Base-by-base conservation (phyloP, 2,888 invertebrate genomes). In the Caenorhabditis wallacei region DNA sequence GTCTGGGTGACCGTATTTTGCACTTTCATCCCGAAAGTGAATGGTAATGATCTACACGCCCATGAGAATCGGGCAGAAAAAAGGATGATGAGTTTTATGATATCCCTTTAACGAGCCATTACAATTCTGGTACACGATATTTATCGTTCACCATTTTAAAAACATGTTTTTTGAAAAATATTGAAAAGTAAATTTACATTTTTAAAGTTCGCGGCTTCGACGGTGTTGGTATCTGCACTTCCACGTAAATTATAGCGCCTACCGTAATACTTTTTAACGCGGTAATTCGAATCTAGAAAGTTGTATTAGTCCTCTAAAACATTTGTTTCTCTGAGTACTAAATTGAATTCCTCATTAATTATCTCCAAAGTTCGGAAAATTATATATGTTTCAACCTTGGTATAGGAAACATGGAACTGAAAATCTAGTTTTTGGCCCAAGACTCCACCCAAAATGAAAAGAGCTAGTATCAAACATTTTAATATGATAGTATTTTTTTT, bases 401-500 rank as follows among this genome's bases (percentile, higher is more conserved):
- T n/a, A n/a, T 30, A 30, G 8, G 3, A n/a, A 40, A 1, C 22
- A 43, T 59, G 40, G 43, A 59, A 40, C 40, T 59, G 40, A 22
- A 59, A 43, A 24, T 22, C 20, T 46, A 69, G 56, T 69, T 69
- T 46, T 69, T 59, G 48, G 59, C 24, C 71, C 71, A 26, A 22
- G n/a, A 48, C 71, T 46, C 48, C 59, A 43, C 61, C 59, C 61
- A 35, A 61, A 40, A 37, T n/a, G 51, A 51, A 61, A 61, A 48
- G 35, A 63, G 53, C 30, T 37, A 35, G 66, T 75, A 75, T 66
- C 75, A 75, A 46, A 22, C 37, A 26, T 40, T 51, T 54, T 66
- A 66, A 75, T 66, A 75, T 75, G 75, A 75, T 75, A 75, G 56
- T 75, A 40, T 46, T 26, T 37, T 35, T 26, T 57, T 54, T 75